Base-by-base conservation (phyloP, 2,797 vertebrate species). In the Hoplostethus mediterraneus region DNA sequence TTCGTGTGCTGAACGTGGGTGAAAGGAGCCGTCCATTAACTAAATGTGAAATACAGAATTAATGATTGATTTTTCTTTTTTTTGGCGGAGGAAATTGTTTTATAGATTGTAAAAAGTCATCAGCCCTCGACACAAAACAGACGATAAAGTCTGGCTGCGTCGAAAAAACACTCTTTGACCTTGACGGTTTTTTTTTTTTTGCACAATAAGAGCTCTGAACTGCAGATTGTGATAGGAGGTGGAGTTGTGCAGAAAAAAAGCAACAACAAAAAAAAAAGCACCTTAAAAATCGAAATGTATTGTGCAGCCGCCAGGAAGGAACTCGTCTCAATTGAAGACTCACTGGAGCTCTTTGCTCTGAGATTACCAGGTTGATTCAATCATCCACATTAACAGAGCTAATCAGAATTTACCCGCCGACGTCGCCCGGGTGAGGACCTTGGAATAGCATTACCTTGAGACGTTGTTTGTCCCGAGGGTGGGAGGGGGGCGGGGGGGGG, bases 361-460 rank as follows among this genome's bases (percentile, higher is more conserved):
- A 80, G 83, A 87, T 87, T 67, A 80, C 77, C n/a, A 77, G 75
- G 82, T 85, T 82, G 75, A 86, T 91, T 85, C 84, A 84, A 92
- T 92, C 86, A 54, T 65, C 67, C 79, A 79, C 77, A 84, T 93
- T 91, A 93, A 73, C 44, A 49, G 38, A 38, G 79, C 60, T 93
- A 94, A 95, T 94, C 92, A 89, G 83, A 87, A 69, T 85, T 89
- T 75, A 89, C 77, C 67, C 31, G 45, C 81, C 64, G 49, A 40
- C 63, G 75, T 82, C 28, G 68, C 72, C 82, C 21, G 21, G 36
- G 14, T 31, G 36, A 60, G 57, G 77, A 79, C 75, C 77, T 86
- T 84, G 74, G 77, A 81, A 86, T 74, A 74, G 59, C 78, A 84
- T 87, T 81, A 85, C 75, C 45, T 89, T 87, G 66, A 90, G 70